Base-by-base conservation (phyloP, 2,888 invertebrate genomes). In the Smittia aterrima region DNA sequence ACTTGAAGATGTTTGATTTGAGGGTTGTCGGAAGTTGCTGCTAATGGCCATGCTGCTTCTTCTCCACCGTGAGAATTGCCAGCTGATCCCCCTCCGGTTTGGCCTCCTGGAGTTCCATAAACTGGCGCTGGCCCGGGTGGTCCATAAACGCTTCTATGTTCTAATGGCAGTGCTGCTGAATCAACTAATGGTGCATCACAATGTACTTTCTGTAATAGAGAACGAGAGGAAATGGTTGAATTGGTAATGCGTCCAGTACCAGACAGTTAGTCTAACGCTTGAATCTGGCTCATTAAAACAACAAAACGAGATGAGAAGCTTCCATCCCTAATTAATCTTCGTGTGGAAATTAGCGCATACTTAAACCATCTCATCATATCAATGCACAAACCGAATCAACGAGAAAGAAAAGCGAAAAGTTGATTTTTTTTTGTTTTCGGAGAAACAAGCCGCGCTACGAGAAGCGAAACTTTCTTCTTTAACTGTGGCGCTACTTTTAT, bases 1-100 rank as follows among this genome's bases (percentile, higher is more conserved):
- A 96, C 96, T 85, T 95, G 94, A 76, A 95, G 85, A 80, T 94
- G 93, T 84, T 95, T 95, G 79, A 96, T 95, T 83, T 95, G 93
- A 0, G 95, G 95, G 84, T 94, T 94, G 80, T 96, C 95, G 74
- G 83, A 83, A 20, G 94, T 91, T 66, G 92, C 89, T 62, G 92
- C 90, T 77, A 94, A 84, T 0, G 95, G 95, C 96, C 95, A 96
- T 75, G 92, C 90, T 80, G 95, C 95, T 78, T 93, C 93, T 82
- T 83, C 83, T 74, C 84, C 84, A 75, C 83, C 83, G 75, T 80
- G 78, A 68, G 79, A 80, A 16, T 82, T 82, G 27, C 83, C 83
- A 32, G 18, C 58, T 1, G 58, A 58, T 71, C 74, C 75, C 54
- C 62, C 73, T 74, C 58, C 66, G 71, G 75, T 64, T 78, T 80